These are phyloP conservation scores for Spheniscus mendiculus DNA, from an alignment of 2,113 vertebrate species.

Conservation along the genomic window DNA sequence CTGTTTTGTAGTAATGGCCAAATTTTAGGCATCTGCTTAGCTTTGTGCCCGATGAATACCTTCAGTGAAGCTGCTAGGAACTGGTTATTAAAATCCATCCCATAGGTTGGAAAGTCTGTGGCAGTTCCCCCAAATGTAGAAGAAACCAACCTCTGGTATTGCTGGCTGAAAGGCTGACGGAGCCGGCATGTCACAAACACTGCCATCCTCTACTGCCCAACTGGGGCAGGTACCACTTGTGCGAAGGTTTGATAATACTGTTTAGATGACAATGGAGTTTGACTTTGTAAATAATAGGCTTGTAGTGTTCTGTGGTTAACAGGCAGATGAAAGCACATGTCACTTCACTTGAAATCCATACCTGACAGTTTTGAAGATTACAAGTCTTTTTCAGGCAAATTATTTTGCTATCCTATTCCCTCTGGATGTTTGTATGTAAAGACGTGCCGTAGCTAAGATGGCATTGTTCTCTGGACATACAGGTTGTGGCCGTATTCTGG, in stretches of 20 bases:
- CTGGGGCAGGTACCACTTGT: neutral
- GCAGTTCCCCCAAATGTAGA: neutral
- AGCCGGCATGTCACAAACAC: neutral
- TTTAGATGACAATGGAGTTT: neutral
- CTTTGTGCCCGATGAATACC: neutral
- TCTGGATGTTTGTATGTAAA: neutral
- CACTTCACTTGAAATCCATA: neutral
- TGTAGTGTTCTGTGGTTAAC: neutral
- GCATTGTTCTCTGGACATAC: neutral
- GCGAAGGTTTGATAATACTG: neutral
- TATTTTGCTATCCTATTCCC: neutral
- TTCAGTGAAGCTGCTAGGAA: neutral
- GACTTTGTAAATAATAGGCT: neutral
- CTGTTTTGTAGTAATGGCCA: neutral
- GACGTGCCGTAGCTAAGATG: fast-evolving
- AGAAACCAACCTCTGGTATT: neutral
- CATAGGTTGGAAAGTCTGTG: neutral
- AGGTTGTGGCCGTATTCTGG: neutral
- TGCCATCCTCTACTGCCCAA: neutral
- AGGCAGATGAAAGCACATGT: neutral
- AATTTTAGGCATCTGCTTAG: neutral
- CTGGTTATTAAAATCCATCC: neutral
- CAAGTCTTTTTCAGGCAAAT: neutral
- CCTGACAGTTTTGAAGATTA: neutral
- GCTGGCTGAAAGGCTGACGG: neutral